Conservation (phyloP, 2,888 invertebrate genomes). For the Hydriomena furcata region DNA sequence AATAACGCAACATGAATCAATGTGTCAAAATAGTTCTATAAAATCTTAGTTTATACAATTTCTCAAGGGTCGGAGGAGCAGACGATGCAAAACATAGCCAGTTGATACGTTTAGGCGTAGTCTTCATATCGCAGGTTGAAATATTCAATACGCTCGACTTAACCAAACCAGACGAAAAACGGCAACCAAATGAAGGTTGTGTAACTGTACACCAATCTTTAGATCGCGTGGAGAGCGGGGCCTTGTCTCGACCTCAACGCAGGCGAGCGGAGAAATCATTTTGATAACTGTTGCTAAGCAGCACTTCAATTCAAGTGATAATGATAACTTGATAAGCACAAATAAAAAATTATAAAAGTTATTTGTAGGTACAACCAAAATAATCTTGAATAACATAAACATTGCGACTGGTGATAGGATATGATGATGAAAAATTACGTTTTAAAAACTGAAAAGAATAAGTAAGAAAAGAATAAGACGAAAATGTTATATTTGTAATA, state of each 20-base stretch:
- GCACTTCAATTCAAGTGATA: background rate
- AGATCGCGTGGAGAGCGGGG: conserved; percentile 8
- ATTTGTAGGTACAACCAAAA: no score
- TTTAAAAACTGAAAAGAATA: no score
- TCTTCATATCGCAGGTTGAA: no score
- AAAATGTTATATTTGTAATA: no score
- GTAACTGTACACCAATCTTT: conserved; percentile 15
- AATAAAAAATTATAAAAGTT: background rate
- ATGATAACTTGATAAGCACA: conserved; percentile 1
- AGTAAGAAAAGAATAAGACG: no score
- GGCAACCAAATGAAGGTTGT: conserved; percentile 8
- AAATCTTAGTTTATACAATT: no score
- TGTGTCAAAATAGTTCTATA: no score
- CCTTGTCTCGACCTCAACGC: conserved; percentile 25
- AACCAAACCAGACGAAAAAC: background rate
- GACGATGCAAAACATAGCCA: background rate
- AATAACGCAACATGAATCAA: no score
- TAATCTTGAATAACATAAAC: conserved; percentile 5
- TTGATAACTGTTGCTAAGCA: conserved; percentile 29
- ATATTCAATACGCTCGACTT: background rate
- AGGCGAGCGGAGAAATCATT: conserved; percentile 26
- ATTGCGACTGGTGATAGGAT: background rate
- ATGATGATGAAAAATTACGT: no score
- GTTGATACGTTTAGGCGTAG: background rate
- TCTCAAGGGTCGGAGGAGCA: no score